phyloP scores from a whole-genome alignment of 2,797 vertebrate genomes.

The Ficedula albicollis region DNA sequence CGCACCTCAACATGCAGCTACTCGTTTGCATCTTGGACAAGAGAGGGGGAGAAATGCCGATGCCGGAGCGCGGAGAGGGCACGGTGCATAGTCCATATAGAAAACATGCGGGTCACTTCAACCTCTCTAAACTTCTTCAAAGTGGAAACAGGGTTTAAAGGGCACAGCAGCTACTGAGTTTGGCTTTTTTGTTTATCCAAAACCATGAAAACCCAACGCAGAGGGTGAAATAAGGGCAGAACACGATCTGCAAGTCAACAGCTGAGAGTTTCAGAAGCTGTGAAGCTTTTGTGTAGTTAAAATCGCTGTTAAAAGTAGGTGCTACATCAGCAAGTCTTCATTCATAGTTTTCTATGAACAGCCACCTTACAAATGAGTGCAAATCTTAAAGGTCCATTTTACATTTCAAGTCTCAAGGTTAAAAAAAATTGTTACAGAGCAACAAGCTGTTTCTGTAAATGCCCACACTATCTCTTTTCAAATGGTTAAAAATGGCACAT shows the following conservation, averaged over 20 bases:
- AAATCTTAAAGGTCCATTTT: slow-evolving; percentile 68
- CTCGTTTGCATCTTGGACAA: neutral
- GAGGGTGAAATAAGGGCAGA: slow-evolving; percentile 52
- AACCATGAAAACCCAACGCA: slow-evolving; percentile 59
- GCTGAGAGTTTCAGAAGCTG: slow-evolving; percentile 49
- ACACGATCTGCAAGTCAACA: slow-evolving; percentile 53
- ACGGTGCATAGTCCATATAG: slow-evolving; percentile 44
- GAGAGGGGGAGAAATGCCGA: neutral
- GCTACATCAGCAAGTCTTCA: slow-evolving; percentile 62
- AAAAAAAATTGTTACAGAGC: slow-evolving; percentile 66
- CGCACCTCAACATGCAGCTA: slow-evolving; percentile 54
- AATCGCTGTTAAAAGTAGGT: slow-evolving; percentile 64
- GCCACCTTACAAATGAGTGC: slow-evolving; percentile 72
- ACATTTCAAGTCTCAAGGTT: slow-evolving; percentile 76
- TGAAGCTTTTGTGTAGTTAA: slow-evolving; percentile 60
- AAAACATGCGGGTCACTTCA: slow-evolving; percentile 54
- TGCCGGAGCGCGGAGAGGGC: slow-evolving; percentile 3
- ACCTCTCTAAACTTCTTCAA: slow-evolving; percentile 8
- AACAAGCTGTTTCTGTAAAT: slow-evolving; percentile 69
- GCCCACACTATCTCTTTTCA: slow-evolving; percentile 63
- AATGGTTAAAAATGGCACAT: slow-evolving; percentile 65
- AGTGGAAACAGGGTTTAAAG: slow-evolving; percentile 37
- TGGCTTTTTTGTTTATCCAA: slow-evolving; percentile 52
- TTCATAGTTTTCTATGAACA: slow-evolving; percentile 64
- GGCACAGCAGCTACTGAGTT: slow-evolving; percentile 67